Base-by-base conservation (phyloP, 1,140 invertebrate genomes). In the Drosophila yakuba region DNA sequence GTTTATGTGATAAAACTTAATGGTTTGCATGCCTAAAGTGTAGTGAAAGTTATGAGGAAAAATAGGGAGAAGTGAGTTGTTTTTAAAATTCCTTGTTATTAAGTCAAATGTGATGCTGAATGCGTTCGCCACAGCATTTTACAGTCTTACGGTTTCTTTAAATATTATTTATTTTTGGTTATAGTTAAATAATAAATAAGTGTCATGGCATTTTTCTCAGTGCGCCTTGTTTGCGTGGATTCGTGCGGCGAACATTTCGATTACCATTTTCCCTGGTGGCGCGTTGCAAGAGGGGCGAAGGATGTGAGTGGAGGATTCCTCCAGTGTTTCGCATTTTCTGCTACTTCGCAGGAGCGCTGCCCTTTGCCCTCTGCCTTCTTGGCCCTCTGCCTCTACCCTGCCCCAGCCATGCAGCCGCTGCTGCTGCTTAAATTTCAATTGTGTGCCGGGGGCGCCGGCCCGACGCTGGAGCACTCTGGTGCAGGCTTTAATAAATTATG, bases 401-500 rank as follows among this genome's bases (percentile, higher is more conserved):
- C 58, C 47, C 32, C 74, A 64, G 55, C 63, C 32, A 32, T 69
- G n/a, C 56, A 51, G 39, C 7, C 55, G 56, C 44, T 54, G 44
- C 38, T 68, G 59, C 79, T 89, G 80, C 84, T 89, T 89, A 80
- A 84, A 89, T 89, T 89, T 89, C 84, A 89, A 89, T 89, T 89
- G 84, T 89, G 76, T 79, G 76, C 73, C 60, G 57, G 52, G 74
- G 82, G 83, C 79, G 60, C 79, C 45, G 75, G 83, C 79, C 78
- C 83, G 71, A 88, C 83, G 86, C 75, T 81, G 82, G 80, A 80
- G 84, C 84, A 86, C 83, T 86, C 83, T 69, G 83, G 83, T 86
- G 84, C 84, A 89, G 84, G 85, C 84, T 89, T 89, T 89, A 89
- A 89, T 89, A 89, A 89, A 89, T 89, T 89, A 89, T 89, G 62